Conservation (phyloP, 1,140 invertebrate genomes). For the Lordiphosa clarofinis region DNA sequence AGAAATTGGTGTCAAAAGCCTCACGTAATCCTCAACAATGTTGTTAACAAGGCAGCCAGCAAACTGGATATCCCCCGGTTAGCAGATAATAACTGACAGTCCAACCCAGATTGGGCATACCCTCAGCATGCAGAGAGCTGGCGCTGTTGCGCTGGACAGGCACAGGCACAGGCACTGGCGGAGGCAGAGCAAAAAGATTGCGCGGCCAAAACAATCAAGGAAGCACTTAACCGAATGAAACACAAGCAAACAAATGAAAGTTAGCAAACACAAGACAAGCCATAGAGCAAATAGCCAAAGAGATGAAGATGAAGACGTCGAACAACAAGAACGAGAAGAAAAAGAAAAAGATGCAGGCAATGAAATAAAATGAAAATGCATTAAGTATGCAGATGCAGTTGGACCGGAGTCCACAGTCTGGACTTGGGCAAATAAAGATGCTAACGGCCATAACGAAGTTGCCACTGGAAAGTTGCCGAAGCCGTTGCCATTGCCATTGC, state of each 20-base stretch:
- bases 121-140: slow-evolving; percentile 1
- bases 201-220: slow-evolving; percentile 66
- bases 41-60: slow-evolving; percentile 47
- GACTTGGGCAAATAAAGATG: slow-evolving; percentile 58
- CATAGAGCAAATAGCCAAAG: slow-evolving; percentile 46
- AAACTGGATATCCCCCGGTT: slow-evolving; percentile 9
- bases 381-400: slow-evolving; percentile 65
- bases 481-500: slow-evolving; percentile 27
- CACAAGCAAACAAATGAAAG: slow-evolving; percentile 76
- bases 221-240: slow-evolving; percentile 77
- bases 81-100: slow-evolving; percentile 30
- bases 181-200: slow-evolving; percentile 7
- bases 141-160: too few species aligned
- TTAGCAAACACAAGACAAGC: slow-evolving; percentile 68
- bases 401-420: not conserved
- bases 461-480: slow-evolving; percentile 25
- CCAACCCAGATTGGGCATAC: too few species aligned
- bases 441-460: slow-evolving; percentile 69
- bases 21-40: slow-evolving; percentile 41
- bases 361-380: slow-evolving; percentile 75
- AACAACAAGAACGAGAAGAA: slow-evolving; percentile 13
- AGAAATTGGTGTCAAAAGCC: slow-evolving; percentile 32
- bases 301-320: slow-evolving; percentile 10
- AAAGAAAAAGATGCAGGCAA: slow-evolving; percentile 45
- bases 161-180: not conserved